Evolutionary conservation across 2,888 invertebrate genomes (phyloP), one percentile per base, ranked within the genome.

Genomic region (Erebia ligea): DNA sequence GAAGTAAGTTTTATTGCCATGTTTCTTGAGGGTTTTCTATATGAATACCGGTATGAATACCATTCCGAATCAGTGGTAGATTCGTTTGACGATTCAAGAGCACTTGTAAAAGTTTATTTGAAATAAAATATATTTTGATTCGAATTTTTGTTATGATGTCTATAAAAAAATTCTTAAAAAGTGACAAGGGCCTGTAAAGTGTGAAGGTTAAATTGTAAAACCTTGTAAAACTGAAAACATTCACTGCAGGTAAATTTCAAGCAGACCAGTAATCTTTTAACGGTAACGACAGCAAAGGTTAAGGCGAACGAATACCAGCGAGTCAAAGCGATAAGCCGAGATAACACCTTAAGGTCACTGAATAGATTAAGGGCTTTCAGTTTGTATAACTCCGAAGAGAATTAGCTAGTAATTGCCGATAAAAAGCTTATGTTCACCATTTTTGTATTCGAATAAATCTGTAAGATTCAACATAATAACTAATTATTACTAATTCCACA

Each of bases 321-420:
- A 70, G 68, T 74, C 68, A 68, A 66, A 13, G 56, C 67, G 74
- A 70, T 74, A 72, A 74, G 70, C 13, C 34, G n/a, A 66, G 72
- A 72, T 70, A 72, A 54, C 54, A 19, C 54, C 59, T 59, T 69
- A 48, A 69, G 64, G 64, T 65, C 64, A 57, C 64, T 52, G 69
- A 71, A 67, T 66, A 63, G 56, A 66, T 59, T 64, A 65, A 13
- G 62, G 54, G 19, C 13, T 69, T 63, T 57, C 54, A 54, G 17
- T 19, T 10, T 52, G 9, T 19, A 6, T 50, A 54, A 19, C 54
- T 54, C 3, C 17, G 19, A 19, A 19, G 54, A 3, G 11, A 54
- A 54, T 10, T 11, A 54, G 1, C 10, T 19, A 54, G 19, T 11
- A 10, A 19, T 17, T 10, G 19, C 17, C 54, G 54, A 54, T 50